Conservation (phyloP, 2,797 vertebrate species). For the Pipistrellus kuhlii region DNA sequence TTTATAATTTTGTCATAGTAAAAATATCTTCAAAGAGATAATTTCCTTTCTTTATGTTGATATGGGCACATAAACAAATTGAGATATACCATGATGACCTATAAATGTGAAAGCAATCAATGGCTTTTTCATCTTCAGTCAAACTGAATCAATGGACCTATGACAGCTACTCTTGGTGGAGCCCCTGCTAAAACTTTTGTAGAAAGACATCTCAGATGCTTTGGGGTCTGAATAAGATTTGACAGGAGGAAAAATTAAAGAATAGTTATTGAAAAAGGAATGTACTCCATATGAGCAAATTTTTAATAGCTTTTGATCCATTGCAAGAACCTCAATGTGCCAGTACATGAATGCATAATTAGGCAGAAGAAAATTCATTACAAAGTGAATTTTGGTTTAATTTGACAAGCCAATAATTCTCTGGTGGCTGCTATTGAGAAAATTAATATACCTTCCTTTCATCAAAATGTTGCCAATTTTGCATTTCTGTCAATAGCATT, state of each 20-base stretch:
- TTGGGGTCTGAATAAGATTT: conserved; percentile 58
- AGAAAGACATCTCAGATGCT: conserved; percentile 60
- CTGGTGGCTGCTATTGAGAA: conserved; percentile 76
- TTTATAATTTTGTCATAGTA: conserved; percentile 25
- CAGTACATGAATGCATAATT: conserved; percentile 78
- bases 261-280: conserved; percentile 62
- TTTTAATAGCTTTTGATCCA: conserved; percentile 78
- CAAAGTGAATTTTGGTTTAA: conserved; percentile 78
- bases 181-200: conserved; percentile 15
- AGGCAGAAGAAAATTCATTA: conserved; percentile 74
- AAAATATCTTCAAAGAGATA: conserved; percentile 30
- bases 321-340: conserved; percentile 67
- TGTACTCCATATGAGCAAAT: conserved; percentile 54
- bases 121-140: background rate
- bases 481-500: conserved; percentile 75
- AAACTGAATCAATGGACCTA: conserved; percentile 8
- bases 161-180: conserved; percentile 3
- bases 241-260: conserved; percentile 63
- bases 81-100: background rate
- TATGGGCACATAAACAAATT: background rate
- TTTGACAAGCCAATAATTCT: conserved; percentile 77
- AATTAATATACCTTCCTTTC: conserved; percentile 81
- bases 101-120: background rate
- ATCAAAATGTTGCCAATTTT: conserved; percentile 80
- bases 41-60: conserved; percentile 19